These are phyloP conservation scores for Lamellibrachia satsuma DNA, from an alignment of 2,888 invertebrate genomes.

Conservation along the genomic window DNA sequence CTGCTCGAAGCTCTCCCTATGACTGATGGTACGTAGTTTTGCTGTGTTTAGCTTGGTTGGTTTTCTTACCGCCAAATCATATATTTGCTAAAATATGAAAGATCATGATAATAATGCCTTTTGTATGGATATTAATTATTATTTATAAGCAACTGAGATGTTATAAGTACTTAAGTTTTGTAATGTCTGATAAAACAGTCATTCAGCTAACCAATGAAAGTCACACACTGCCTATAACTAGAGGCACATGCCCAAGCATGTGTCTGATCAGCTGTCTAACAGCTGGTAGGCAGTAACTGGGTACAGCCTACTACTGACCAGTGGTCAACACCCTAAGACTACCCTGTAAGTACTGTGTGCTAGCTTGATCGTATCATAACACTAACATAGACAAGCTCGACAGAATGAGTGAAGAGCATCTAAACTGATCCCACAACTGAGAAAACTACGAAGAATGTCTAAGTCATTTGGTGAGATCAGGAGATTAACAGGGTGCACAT, in stretches of 20 bases:
- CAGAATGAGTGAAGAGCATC: background rate
- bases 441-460: background rate
- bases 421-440: background rate
- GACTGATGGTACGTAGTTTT: too few species aligned
- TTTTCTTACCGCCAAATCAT: too few species aligned
- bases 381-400: background rate
- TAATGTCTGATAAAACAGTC: too few species aligned
- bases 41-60: too few species aligned
- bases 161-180: too few species aligned
- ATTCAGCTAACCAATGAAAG: too few species aligned
- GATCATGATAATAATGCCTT: too few species aligned
- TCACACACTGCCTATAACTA: background rate
- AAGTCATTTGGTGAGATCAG: background rate
- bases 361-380: background rate
- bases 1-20: too few species aligned
- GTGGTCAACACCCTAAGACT: background rate
- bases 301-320: background rate
- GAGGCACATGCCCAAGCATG: conserved; percentile 1
- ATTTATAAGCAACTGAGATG: too few species aligned
- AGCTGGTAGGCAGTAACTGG: background rate
- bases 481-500: background rate
- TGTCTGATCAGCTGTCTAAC: background rate
- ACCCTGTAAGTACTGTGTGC: background rate
- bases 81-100: too few species aligned
- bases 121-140: too few species aligned